phyloP scores from a whole-genome alignment of 2,888 invertebrate genomes.

The Zootermopsis nevadensis region DNA sequence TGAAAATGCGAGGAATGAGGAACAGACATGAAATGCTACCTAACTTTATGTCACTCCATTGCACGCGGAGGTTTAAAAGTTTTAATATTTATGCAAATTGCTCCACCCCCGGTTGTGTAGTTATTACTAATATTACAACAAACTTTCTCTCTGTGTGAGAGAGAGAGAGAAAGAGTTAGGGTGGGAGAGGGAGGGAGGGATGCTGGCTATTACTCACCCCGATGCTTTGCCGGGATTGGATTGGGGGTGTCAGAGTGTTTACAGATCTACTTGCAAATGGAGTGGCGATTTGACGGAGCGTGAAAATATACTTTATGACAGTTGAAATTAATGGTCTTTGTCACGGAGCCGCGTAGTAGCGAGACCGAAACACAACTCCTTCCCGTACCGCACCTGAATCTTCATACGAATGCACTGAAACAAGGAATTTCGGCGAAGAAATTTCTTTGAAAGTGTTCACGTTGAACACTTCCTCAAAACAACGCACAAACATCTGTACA shows the following conservation, averaged over 20 bases:
- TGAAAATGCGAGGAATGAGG: background rate
- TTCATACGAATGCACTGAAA: no score
- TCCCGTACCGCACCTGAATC: background rate
- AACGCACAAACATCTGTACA: no score
- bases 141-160: background rate
- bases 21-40: slow-evolving; percentile 11
- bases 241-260: background rate
- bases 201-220: slow-evolving; percentile 34
- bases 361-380: background rate
- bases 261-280: slow-evolving; percentile 36
- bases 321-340: slow-evolving; percentile 40
- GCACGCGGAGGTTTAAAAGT: slow-evolving; percentile 16
- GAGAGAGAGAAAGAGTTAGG: no score
- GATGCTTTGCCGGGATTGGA: slow-evolving; percentile 28
- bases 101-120: background rate
- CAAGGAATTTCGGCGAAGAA: no score
- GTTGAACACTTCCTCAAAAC: no score
- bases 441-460: no score
- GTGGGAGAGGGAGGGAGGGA: no score
- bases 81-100: slow-evolving; percentile 42
- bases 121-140: slow-evolving; percentile 22
- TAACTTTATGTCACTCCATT: slow-evolving; percentile 39
- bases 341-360: background rate
- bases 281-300: slow-evolving; percentile 43
- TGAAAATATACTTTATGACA: slow-evolving; percentile 43